Evolutionary conservation across 1,140 invertebrate species (phyloP).

Genomic region (Pemphigus obesinymphae): DNA sequence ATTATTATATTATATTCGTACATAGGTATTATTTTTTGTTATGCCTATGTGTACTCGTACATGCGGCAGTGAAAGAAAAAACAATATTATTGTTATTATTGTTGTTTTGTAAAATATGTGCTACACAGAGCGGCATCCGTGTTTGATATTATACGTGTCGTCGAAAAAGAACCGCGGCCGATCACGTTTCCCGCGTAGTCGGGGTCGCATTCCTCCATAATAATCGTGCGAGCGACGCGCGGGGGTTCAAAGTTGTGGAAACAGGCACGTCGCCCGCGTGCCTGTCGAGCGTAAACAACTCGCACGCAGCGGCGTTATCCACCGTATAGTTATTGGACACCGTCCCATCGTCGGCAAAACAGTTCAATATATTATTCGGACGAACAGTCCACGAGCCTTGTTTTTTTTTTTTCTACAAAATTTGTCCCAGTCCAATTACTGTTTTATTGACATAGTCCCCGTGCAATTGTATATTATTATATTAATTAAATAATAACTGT

Average conservation of each 20-base stretch:
- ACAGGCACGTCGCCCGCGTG: not conserved
- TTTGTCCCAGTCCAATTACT: too few relatives aligned
- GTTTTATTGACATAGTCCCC: too few relatives aligned
- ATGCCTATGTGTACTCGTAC: too few relatives aligned
- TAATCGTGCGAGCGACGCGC: not conserved
- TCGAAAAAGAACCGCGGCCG: not conserved
- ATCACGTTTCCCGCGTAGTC: not conserved
- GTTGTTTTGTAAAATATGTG: not conserved
- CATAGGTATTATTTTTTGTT: too few relatives aligned
- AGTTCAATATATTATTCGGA: too few relatives aligned
- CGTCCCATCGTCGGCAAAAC: too few relatives aligned
- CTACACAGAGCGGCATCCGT: not conserved
- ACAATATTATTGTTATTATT: constrained; percentile 1
- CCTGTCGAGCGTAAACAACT: not conserved
- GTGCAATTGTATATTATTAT: too few relatives aligned
- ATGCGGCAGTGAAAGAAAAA: too few relatives aligned
- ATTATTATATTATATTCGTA: too few relatives aligned
- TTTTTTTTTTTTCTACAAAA: too few relatives aligned
- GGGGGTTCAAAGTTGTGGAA: constrained; percentile 10
- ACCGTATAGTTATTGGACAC: not conserved
- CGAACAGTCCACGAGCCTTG: too few relatives aligned
- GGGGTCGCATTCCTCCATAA: constrained; percentile 13
- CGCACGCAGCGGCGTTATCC: not conserved
- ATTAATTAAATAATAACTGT: too few relatives aligned
- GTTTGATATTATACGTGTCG: not conserved